phyloP scores from a whole-genome alignment of 1,140 invertebrate species.

The Drosophila setifemur region DNA sequence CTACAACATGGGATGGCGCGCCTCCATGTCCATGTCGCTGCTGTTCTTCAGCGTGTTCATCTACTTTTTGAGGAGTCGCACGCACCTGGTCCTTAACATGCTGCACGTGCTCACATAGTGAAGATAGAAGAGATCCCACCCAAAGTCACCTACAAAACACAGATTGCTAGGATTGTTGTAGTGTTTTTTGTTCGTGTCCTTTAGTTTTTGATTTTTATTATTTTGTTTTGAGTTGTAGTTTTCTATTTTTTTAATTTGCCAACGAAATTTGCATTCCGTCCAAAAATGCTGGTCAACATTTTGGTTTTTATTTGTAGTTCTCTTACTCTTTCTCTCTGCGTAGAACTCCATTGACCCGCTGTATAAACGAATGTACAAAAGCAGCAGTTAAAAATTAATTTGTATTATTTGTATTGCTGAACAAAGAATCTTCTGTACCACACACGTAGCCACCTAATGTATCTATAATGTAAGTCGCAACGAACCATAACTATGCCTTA shows the following conservation, averaged over 20 bases:
- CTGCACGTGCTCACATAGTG: constrained; percentile 66
- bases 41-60: constrained; percentile 78
- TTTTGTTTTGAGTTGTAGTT: constrained; percentile 39
- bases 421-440: constrained; percentile 18
- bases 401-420: constrained; percentile 33
- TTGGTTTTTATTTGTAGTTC: constrained; percentile 36
- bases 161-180: constrained; percentile 24
- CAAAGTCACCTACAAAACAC: constrained; percentile 1
- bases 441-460: constrained; percentile 35
- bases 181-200: constrained; percentile 36
- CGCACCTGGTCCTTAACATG: constrained; percentile 67
- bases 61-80: constrained; percentile 75
- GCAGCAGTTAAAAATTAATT: constrained; percentile 21
- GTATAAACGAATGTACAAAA: constrained; percentile 63
- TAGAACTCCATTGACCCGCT: constrained; percentile 7
- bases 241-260: constrained; percentile 30
- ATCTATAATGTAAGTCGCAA: constrained; percentile 38
- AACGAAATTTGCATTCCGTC: constrained; percentile 74
- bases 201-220: constrained; percentile 31
- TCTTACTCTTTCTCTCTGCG: constrained; percentile 16
- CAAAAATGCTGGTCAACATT: constrained; percentile 51
- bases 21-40: constrained; percentile 71
- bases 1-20: constrained; percentile 87
- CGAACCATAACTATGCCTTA: constrained; percentile 42
- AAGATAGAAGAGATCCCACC: constrained; percentile 10